Conservation (phyloP, 2,797 vertebrate genomes). For the Miichthys miiuy region DNA sequence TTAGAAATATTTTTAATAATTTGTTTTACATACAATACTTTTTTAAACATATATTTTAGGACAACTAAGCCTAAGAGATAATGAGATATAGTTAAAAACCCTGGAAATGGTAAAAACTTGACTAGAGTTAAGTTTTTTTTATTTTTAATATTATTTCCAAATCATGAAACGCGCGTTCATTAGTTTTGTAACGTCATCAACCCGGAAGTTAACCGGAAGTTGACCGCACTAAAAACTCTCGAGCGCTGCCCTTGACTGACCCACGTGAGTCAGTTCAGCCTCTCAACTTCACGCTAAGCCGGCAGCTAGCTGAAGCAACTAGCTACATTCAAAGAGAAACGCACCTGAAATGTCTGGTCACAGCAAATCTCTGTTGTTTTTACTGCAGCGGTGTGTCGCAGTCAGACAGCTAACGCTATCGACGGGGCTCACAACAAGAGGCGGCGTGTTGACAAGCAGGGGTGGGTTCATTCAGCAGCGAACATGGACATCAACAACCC, state of each 20-base stretch:
- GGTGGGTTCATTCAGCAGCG: slow-evolving; percentile 37
- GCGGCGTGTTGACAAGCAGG: background rate
- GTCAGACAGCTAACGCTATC: background rate
- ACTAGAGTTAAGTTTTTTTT: no score
- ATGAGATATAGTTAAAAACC: background rate
- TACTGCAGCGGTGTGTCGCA: slow-evolving; percentile 63
- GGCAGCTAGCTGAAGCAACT: no score
- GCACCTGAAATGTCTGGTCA: slow-evolving; percentile 46
- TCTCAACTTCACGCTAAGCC: background rate
- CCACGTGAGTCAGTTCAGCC: slow-evolving; percentile 48
- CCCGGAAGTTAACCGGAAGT: slow-evolving; percentile 34
- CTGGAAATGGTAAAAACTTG: no score
- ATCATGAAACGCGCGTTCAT: no score
- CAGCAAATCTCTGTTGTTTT: slow-evolving; percentile 36
- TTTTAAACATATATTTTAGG: no score
- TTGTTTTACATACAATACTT: no score
- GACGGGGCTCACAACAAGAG: background rate
- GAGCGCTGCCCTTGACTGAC: slow-evolving; percentile 67
- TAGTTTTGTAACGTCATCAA: background rate
- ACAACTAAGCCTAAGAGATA: no score
- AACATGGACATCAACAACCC: background rate
- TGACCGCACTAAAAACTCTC: background rate
- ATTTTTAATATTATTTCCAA: no score
- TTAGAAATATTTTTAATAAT: no score
- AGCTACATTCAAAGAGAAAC: background rate